A percentile compares a stretch with the other conserved stretches of the same genome.
Evolutionary conservation across 2,888 invertebrate genomes (phyloP).

Genomic region (Strigamia crassipes): DNA sequence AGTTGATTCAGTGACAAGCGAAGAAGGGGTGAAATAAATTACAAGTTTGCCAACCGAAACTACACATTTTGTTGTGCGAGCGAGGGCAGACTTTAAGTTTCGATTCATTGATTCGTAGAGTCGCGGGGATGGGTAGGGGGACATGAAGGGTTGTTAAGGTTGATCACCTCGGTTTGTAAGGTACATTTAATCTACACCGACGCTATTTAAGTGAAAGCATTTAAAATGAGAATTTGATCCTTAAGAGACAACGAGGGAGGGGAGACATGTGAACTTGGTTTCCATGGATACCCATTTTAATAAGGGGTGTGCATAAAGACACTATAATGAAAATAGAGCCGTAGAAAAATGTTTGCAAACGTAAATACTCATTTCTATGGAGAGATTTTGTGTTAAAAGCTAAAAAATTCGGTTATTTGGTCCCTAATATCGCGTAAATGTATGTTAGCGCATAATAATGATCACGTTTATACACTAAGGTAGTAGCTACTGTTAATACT

Average conservation of each 20-base stretch:
- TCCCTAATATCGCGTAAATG: too few species aligned
- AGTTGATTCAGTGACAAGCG: background rate
- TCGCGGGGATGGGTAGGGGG: background rate
- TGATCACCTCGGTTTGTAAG: slow-evolving; percentile 39
- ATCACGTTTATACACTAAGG: too few species aligned
- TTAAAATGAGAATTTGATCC: slow-evolving; percentile 47
- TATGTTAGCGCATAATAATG: too few species aligned
- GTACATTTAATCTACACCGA: slow-evolving; percentile 45
- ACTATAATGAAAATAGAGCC: too few species aligned
- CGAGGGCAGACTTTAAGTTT: background rate
- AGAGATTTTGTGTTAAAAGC: too few species aligned
- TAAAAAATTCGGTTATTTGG: too few species aligned
- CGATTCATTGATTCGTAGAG: background rate
- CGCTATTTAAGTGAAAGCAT: slow-evolving; percentile 46
- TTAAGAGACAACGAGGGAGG: background rate
- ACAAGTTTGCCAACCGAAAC: background rate
- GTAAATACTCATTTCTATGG: too few species aligned
- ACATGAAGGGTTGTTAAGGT: background rate
- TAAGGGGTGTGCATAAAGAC: background rate
- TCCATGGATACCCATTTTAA: background rate
- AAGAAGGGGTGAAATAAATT: background rate
- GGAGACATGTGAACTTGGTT: background rate
- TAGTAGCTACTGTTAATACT: too few species aligned
- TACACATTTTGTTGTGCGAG: background rate
- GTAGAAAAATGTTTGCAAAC: too few species aligned